Evolutionary conservation across 1,140 invertebrate species (phyloP), one percentile per base, ranked within the genome.

Genomic region (Agrypnia vestita): DNA sequence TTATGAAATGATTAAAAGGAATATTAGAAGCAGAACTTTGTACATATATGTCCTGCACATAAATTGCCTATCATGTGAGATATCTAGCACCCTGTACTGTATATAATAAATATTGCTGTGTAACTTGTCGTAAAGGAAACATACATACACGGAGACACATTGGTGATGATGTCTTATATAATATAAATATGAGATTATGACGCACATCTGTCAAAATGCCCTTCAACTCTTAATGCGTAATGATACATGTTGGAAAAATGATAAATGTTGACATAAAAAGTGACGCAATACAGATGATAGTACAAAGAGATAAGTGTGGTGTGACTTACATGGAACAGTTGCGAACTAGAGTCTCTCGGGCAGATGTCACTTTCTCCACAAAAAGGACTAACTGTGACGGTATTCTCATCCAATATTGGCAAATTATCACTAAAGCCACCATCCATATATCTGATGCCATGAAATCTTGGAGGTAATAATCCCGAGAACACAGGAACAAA

Each of bases 401-500:
- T 99, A 85, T 98, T 95, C 85, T 97, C 95, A 87, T 99, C 97
- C 12, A 99, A 86, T 1, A 95, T 94, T 1, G 98, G 97, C 83
- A 99, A 90, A 91, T 99, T 99, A 84, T 99, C 95, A 76, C 96
- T 98, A 85, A 98, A 96, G 7, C 97, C 97, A 43, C 98, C 98
- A 87, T 99, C 98, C 92, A 99, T 97, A 86, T 99, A 99, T 25
- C 96, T 90, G 49, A 95, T 93, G 19, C 97, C 97, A 84, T 94
- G 94, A 87, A 97, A 98, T 77, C 92, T 92, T 1, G 98, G 98
- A 59, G 97, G 97, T 25, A 97, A 86, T 69, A 97, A 88, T 7
- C 98, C 98, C n/a, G 97, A 99, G 86, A 99, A 99, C 19, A 98
- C 90, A 44, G 98, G 98, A 81, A 99, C 96, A 87, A 98, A 99